A percentile compares a stretch with the other conserved stretches of the same genome.
Conservation (phyloP, 2,888 invertebrate species). For the Orchesellides sinensis region DNA sequence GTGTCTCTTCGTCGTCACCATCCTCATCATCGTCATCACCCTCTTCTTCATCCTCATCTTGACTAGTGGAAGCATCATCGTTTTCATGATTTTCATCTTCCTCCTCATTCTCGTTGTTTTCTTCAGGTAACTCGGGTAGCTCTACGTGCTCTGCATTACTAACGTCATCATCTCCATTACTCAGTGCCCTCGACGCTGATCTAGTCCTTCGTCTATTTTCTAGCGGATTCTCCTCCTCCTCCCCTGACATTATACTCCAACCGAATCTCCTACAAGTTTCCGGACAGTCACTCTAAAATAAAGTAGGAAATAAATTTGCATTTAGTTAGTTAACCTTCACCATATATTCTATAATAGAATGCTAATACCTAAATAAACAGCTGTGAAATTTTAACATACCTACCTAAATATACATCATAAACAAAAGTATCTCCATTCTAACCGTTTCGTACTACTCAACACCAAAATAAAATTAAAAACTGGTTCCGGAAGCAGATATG, state of each 20-base stretch:
- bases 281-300: too few relatives aligned
- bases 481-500: too few relatives aligned
- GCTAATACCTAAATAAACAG: background rate
- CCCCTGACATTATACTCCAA: constrained; percentile 43
- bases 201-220: constrained; percentile 43
- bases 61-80: constrained; percentile 46
- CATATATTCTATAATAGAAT: background rate
- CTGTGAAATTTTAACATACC: background rate
- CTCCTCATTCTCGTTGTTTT: constrained; percentile 42
- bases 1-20: constrained; percentile 22
- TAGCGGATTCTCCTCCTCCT: constrained; percentile 28
- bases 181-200: constrained; percentile 47
- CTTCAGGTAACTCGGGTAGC: constrained; percentile 22
- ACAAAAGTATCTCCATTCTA: too few relatives aligned
- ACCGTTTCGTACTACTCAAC: too few relatives aligned
- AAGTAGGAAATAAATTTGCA: too few relatives aligned
- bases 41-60: constrained; percentile 55
- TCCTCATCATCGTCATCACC: constrained; percentile 28
- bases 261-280: background rate
- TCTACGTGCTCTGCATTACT: constrained; percentile 20
- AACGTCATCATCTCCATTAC: constrained; percentile 34
- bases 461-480: too few relatives aligned
- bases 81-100: constrained; percentile 37
- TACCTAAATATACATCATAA: background rate
- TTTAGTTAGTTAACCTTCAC: background rate